Conservation (phyloP, 2,888 invertebrate species). For the Embidobia sp. region DNA sequence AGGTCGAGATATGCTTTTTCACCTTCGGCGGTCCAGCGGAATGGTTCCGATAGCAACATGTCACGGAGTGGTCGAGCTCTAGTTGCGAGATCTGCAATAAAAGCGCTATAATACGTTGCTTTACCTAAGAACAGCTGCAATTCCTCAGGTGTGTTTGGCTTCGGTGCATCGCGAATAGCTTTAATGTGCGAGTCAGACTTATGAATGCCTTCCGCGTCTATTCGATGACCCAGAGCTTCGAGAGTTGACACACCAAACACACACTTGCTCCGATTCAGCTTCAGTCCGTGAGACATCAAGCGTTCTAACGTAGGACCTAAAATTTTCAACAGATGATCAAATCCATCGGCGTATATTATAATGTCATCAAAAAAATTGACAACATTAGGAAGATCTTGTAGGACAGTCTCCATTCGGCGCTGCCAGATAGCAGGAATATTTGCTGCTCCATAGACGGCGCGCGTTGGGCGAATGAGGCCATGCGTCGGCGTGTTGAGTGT, state of each 20-base stretch:
- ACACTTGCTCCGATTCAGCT: slow-evolving; percentile 25
- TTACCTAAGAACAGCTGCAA: slow-evolving; percentile 12
- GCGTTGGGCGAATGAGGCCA: slow-evolving; percentile 10
- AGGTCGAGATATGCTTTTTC: slow-evolving; percentile 18
- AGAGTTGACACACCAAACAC: not conserved
- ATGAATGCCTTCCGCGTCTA: not conserved
- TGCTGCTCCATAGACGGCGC: slow-evolving; percentile 21
- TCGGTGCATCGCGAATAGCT: slow-evolving; percentile 16
- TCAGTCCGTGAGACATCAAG: slow-evolving; percentile 4
- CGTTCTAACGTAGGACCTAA: slow-evolving; percentile 13
- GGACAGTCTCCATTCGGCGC: slow-evolving; percentile 2
- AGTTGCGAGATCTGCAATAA: slow-evolving; percentile 3
- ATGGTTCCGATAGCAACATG: not conserved
- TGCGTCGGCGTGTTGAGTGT: slow-evolving; percentile 15
- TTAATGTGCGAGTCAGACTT: slow-evolving; percentile 1
- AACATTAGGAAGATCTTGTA: not conserved
- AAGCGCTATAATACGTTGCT: slow-evolving; percentile 5
- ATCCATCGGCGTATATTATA: slow-evolving; percentile 15
- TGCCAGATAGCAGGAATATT: slow-evolving; percentile 12
- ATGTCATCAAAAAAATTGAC: slow-evolving; percentile 16
- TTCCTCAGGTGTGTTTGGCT: slow-evolving; percentile 22
- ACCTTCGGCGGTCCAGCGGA: not conserved
- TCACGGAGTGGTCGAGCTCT: not conserved
- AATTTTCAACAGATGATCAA: slow-evolving; percentile 21
- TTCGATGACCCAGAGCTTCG: slow-evolving; percentile 4